Evolutionary conservation across 2,113 vertebrate species (phyloP).

Genomic region (Periophthalmodon schlosseri): DNA sequence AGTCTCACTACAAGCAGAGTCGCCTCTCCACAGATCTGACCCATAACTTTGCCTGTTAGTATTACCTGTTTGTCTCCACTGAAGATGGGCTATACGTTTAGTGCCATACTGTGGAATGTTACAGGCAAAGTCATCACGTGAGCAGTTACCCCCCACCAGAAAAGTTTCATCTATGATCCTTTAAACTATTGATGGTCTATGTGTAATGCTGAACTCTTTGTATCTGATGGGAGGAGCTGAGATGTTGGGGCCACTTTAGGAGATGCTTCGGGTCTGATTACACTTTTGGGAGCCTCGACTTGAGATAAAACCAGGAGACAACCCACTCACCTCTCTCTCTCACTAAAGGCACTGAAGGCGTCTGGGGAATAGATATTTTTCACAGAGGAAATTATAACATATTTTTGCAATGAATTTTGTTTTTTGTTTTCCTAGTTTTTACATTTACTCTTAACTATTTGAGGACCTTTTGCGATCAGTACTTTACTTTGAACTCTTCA

Average conservation of each 20-base stretch:
- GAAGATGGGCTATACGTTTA: too few relatives aligned
- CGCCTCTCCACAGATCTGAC: too few relatives aligned
- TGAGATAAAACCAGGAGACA: conserved; percentile 60
- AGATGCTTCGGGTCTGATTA: conserved; percentile 73
- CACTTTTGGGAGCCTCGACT: conserved; percentile 50
- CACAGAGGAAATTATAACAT: conserved; percentile 24
- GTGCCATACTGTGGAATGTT: too few relatives aligned
- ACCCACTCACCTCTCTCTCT: not conserved
- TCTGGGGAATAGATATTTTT: conserved; percentile 13
- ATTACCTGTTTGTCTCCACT: too few relatives aligned
- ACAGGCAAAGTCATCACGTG: too few relatives aligned
- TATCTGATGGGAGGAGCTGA: conserved; percentile 61
- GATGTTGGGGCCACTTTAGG: conserved; percentile 53
- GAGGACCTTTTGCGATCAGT: not conserved
- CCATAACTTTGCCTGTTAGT: too few relatives aligned
- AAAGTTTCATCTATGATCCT: too few relatives aligned
- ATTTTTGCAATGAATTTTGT: not conserved
- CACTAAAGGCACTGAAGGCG: not conserved
- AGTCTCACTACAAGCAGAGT: too few relatives aligned
- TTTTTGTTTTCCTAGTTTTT: not conserved
- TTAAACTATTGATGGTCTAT: too few relatives aligned
- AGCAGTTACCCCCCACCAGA: too few relatives aligned
- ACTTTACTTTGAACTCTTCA: not conserved
- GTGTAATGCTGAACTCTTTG: not conserved
- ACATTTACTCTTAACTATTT: not conserved